Evolutionary conservation across 2,113 vertebrate species (phyloP), one percentile per base, ranked within the genome.

Genomic region (Rhinopomastus cyanomelas): DNA sequence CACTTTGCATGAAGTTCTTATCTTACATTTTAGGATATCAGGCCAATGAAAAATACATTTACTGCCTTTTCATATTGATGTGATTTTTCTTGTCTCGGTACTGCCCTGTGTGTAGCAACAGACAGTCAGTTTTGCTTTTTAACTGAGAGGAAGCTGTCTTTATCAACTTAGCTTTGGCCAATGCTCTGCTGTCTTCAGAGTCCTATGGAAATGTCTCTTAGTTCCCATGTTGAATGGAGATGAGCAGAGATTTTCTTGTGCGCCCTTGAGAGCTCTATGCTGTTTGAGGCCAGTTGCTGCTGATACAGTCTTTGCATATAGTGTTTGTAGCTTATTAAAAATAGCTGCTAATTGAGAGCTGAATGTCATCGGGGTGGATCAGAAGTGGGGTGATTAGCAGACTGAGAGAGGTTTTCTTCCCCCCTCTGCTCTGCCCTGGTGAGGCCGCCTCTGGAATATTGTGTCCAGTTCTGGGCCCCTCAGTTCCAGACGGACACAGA

Each of bases 291-390:
- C 71, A 74, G 65, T 93, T 81, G 64, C 74, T 89, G 52, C 79
- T 74, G 16, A 46, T 90, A 71, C 8, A 65, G n/a, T 34, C 76
- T 81, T 82, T 60, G 59, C 44, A 30, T 76, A 30, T 44, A 55
- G 51, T 62, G 51, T 84, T 93, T 57, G 62, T 34, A 85, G 52
- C 75, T 93, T 85, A 93, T 88, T 94, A 91, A 91, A 90, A 87
- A 74, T 77, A 82, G 60, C 72, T 4, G 3, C 49, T 91, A 74
- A 93, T 80, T 85, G 87, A 87, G 79, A 85, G 44, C 49, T 52
- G 34, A 90, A 51, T 69, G 56, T n/a, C n/a, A n/a, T n/a, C n/a
- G n/a, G n/a, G n/a, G n/a, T n/a, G n/a, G n/a, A n/a, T n/a, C n/a
- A n/a, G n/a, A n/a, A n/a, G n/a, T n/a, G n/a, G n/a, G n/a, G n/a